Evolutionary conservation across 2,797 vertebrate species (phyloP), one percentile per base, ranked within the genome.

Genomic region (Muscicapa striata): DNA sequence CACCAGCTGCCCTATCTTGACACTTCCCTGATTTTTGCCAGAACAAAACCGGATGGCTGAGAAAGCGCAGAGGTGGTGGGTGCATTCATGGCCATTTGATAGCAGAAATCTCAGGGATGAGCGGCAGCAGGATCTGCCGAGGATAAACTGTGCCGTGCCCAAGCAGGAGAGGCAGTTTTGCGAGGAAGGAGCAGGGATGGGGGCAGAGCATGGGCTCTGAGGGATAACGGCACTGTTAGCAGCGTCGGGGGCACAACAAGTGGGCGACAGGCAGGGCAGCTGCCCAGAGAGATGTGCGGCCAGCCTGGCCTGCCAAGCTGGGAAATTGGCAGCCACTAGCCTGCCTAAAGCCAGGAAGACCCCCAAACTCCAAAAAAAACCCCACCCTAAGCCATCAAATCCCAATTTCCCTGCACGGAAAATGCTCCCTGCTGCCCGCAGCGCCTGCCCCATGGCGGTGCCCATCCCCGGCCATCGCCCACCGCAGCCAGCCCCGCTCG

Each of bases 401-500:
- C 84, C 73, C 3, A 3, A 21, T 13, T 36, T 17, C 18, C 36
- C 40, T 0, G 8, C 13, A 17, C 9, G 3, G 38, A 49, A 29
- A 46, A 59, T 3, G 66, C 46, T 43, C 66, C 84, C 73, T 12
- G 49, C 66, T 21, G 77, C 80, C 63, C 10, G 21, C 74, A 41
- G 26, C 2, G 0, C 34, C 79, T 18, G 22, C 87, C 64, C 66
- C n/a, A 2, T 0, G 66, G 45, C 45, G 1, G 14, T 20, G 72
- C 93, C 92, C 95, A 84, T 98, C 98, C 98, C 99, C 93, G 97
- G 86, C 97, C 98, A 97, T 97, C 94, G 5, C 76, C 59, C 41
- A 2, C 22, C 34, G 0, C 7, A 66, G 66, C 80, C 80, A 59
- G 98, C 98, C 99, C 99, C 96, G 97, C 89, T 98, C 98, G 96